These are phyloP conservation scores for Capitulum mitella DNA, from an alignment of 2,888 invertebrate genomes.

Conservation along the genomic window DNA sequence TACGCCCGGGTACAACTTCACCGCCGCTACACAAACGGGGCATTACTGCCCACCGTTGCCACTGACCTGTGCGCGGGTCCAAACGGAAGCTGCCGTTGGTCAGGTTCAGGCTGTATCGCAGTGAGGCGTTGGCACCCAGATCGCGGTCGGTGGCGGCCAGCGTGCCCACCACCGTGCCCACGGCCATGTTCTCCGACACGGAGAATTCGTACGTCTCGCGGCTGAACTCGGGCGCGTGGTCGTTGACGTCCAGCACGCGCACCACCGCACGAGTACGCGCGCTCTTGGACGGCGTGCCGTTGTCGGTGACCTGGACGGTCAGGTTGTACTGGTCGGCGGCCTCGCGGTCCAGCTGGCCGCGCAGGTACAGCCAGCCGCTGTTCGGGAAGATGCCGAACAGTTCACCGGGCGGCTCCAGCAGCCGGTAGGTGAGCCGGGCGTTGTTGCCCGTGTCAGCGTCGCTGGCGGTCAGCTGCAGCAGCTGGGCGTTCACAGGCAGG, in stretches of 20 bases:
- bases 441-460: conserved; percentile 93
- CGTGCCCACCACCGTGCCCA: conserved; percentile 66
- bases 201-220: conserved; percentile 64
- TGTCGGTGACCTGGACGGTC: conserved; percentile 74
- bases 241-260: conserved; percentile 59
- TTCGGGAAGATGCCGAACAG: conserved; percentile 78
- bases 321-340: conserved; percentile 63
- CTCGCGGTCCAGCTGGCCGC: conserved; percentile 44
- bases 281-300: conserved; percentile 66
- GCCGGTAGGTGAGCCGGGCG: conserved; percentile 78
- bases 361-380: conserved; percentile 51
- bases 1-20: too few species aligned
- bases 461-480: conserved; percentile 59
- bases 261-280: conserved; percentile 66
- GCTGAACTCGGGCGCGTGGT: conserved; percentile 58
- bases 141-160: conserved; percentile 74
- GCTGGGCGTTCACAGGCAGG: conserved; percentile 69
- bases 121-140: conserved; percentile 71
- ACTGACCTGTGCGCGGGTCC: conserved; percentile 75
- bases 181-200: not conserved
- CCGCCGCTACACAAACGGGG: too few species aligned
- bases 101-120: conserved; percentile 72
- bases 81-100: conserved; percentile 75
- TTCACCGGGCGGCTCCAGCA: conserved; percentile 53
- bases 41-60: too few species aligned